Evolutionary conservation across 2,797 vertebrate species (phyloP), one percentile per base, ranked within the genome.

Genomic region (Lepilemur ruficaudatus): DNA sequence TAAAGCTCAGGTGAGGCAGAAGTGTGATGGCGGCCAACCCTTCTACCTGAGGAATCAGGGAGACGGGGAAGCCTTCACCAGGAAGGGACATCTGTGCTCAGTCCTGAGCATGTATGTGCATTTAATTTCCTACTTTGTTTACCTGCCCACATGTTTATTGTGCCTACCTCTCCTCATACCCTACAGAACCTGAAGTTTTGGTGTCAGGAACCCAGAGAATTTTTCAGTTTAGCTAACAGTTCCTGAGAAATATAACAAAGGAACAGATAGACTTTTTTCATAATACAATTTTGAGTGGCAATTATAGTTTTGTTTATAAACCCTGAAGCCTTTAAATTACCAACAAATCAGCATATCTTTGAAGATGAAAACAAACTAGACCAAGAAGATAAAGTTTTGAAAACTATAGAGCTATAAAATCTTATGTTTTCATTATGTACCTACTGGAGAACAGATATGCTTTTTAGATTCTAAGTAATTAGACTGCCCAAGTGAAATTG

Each of bases 381-480:
- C n/a, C 38, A 78, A 41, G 52, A 93, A 93, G 55, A 76, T 85
- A 92, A 88, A 87, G 20, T 61, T 96, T 96, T 87, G 48, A 92
- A 96, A 92, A 85, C 50, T 84, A 48, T 43, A 81, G n/a, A 93
- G 63, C 89, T 89, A 79, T 86, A 88, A 93, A 86, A 84, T 85
- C 82, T 91, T 93, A 50, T 14, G 73, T 96, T 95, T 95, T 97
- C 89, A 94, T 97, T 91, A 91, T 57, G 89, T 82, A 81, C 94
- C 94, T 76, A 88, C 80, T 38, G 55, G 75, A 70, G 48, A 95
- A 69, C 22, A 91, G 78, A 93, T 91, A 76, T 32, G 38, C 32
- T 38, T 94, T 96, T 93, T 92, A 89, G 46, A 95, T 83, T 87
- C 76, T 92, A 75, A 95, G 57, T 96, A 97, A 94, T 95, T 97